phyloP scores from a whole-genome alignment of 2,113 vertebrate genomes.

The Noctilio leporinus region DNA sequence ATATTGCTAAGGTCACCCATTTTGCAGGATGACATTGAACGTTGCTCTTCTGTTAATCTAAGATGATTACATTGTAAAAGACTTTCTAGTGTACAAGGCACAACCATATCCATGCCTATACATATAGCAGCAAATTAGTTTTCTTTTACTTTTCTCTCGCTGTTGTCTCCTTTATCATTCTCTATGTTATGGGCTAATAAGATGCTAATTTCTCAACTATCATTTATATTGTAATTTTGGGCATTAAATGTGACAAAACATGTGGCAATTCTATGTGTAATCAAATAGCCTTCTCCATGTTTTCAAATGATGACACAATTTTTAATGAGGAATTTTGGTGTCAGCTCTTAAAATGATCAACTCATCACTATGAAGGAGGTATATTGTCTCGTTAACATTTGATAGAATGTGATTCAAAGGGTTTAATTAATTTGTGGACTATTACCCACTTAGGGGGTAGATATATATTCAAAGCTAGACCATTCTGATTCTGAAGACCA shows the following conservation, averaged over 20 bases:
- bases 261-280: not conserved
- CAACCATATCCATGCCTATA: constrained; percentile 85
- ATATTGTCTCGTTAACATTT: not conserved
- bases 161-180: not conserved
- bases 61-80: constrained; percentile 83
- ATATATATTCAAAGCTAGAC: not conserved
- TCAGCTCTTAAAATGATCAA: not conserved
- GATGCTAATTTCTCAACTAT: not conserved
- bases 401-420: not conserved
- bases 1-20: constrained; percentile 75
- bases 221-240: not conserved
- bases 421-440: not conserved
- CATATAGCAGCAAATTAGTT: constrained; percentile 83
- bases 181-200: not conserved
- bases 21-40: constrained; percentile 75
- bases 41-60: constrained; percentile 78
- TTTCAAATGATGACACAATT: not conserved
- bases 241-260: not conserved
- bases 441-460: not conserved
- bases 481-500: not conserved
- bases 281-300: not conserved
- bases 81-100: constrained; percentile 81
- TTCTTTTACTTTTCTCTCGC: constrained; percentile 74
- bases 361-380: not conserved
- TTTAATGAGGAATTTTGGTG: not conserved